Conservation (phyloP, 1,140 invertebrate genomes). For the Scaptodrosophila lebanonensis region DNA sequence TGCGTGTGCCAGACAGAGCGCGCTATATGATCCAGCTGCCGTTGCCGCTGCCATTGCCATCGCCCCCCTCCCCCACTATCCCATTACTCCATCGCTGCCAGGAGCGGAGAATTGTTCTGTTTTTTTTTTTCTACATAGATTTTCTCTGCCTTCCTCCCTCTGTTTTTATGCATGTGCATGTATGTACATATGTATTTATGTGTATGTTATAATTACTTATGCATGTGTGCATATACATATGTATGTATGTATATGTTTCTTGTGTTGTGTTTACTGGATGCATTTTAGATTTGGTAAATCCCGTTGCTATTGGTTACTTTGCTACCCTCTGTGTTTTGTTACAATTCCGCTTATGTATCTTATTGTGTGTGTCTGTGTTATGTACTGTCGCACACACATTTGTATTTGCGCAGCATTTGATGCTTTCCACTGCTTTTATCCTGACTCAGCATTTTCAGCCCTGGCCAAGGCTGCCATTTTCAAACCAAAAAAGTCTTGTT, state of each 20-base stretch:
- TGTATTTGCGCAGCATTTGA: not conserved
- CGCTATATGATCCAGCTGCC: constrained; percentile 5
- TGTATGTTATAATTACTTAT: no score
- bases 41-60: no score
- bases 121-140: not conserved
- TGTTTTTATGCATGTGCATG: no score
- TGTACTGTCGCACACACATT: constrained; percentile 2
- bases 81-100: no score
- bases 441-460: no score
- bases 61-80: no score
- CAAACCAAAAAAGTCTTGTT: no score
- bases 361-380: not conserved
- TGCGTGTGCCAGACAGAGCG: constrained; percentile 16
- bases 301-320: constrained; percentile 27
- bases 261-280: not conserved
- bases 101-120: no score
- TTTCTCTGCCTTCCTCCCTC: no score
- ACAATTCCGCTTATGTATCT: constrained; percentile 4
- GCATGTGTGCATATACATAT: not conserved
- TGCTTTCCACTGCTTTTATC: no score
- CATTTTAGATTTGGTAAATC: constrained; percentile 7
- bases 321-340: constrained; percentile 5
- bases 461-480: no score
- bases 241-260: not conserved
- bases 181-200: not conserved